Percentiles rank a stretch among this genome's conserved stretches.
Conservation (phyloP, 2,888 invertebrate genomes). For the Coleophora deauratella region DNA sequence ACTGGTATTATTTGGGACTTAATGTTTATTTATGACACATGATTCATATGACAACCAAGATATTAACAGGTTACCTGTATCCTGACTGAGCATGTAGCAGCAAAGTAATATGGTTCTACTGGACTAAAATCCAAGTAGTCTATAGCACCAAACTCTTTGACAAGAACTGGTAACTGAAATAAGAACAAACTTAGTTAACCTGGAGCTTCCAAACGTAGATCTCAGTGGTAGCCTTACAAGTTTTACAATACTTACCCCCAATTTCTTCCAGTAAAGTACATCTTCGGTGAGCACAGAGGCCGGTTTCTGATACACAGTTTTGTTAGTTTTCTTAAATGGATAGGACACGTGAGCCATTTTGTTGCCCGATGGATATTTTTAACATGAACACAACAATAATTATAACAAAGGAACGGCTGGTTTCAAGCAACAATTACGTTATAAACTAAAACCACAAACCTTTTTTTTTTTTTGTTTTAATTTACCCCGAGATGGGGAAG, state of each 20-base stretch:
- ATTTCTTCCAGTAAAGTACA: conserved; percentile 89
- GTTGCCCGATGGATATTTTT: background rate
- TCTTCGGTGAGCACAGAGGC: conserved; percentile 83
- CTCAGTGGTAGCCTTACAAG: background rate
- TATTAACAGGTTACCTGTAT: conserved; percentile 71
- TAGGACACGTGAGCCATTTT: conserved; percentile 58
- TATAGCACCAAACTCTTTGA: conserved; percentile 94
- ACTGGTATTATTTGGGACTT: too few species aligned
- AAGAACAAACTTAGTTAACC: conserved; percentile 2
- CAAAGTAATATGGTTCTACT: conserved; percentile 91
- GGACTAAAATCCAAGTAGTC: conserved; percentile 94
- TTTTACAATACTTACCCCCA: conserved; percentile 78
- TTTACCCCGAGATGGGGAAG: too few species aligned
- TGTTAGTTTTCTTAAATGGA: conserved; percentile 82
- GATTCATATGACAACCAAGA: too few species aligned
- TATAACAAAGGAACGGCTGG: too few species aligned
- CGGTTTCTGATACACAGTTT: conserved; percentile 78
- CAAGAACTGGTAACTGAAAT: conserved; percentile 83
- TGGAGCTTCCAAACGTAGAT: background rate
- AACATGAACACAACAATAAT: background rate
- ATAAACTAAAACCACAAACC: too few species aligned
- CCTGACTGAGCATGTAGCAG: conserved; percentile 92
- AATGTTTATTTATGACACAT: too few species aligned
- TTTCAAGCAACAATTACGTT: too few species aligned
- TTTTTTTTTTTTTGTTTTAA: too few species aligned